Evolutionary conservation across 2,888 invertebrate genomes (phyloP), one percentile per base, ranked within the genome.

Genomic region (Chrysomela aeneicollis): DNA sequence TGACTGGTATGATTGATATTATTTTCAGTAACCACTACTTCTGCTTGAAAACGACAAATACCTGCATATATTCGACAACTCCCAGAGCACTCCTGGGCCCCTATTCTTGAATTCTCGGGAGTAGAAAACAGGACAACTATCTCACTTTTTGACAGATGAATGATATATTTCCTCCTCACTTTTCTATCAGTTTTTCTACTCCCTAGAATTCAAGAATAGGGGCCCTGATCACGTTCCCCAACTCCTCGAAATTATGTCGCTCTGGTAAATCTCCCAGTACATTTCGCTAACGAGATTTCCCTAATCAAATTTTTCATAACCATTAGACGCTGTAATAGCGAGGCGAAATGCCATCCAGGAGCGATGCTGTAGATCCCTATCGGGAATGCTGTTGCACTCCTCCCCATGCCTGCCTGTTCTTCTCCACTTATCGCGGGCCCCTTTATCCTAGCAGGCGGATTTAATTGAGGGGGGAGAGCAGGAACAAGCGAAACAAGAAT

Each of bases 391-490:
- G 64, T 51, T 64, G 59, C 66, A 63, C 51, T 61, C 53, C 26
- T 62, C 62, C n/a, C 63, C 59, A 50, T 60, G 53, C 66, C 57
- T 22, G 37, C 46, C 32, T 57, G 26, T 46, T 46, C 57, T 46
- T 26, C 22, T 51, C 32, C 26, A 61, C 61, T 64, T 69, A 67
- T 67, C 67, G 26, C n/a, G 54, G 62, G 47, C 47, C 46, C 63
- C 42, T 15, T 15, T 63, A 64, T 66, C 67, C 47, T 26, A 30
- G 26, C 21, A 32, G 59, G 55, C 59, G 67, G 66, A 64, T 66
- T 67, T 69, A 69, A 71, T 71, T 71, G 71, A 71, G 67, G 57
- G 63, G 63, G 61, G 63, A 69, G 71, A 61, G 63, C 64, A 60
- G 67, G 66, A 71, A 71, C 67, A 64, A 69, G 51, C 58, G 53